These are phyloP conservation scores for Malacoraja senta DNA, from an alignment of 2,797 vertebrate genomes.

Conservation along the genomic window DNA sequence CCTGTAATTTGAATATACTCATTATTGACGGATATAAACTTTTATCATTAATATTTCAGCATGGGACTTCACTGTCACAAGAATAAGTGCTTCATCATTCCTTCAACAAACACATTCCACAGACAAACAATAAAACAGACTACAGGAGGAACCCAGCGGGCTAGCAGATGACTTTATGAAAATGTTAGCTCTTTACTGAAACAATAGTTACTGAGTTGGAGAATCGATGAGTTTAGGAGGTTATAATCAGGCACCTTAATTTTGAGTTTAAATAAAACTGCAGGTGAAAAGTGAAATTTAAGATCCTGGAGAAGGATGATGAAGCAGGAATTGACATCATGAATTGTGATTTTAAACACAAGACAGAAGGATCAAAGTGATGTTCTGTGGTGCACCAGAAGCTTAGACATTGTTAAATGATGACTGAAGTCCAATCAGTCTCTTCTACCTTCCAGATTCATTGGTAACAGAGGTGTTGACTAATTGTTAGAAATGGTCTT, in stretches of 20 bases:
- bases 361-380: too few relatives aligned
- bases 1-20: background rate
- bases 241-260: background rate
- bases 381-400: background rate
- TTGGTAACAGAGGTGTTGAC: background rate
- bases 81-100: background rate
- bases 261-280: background rate
- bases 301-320: background rate
- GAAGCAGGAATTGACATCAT: too few relatives aligned
- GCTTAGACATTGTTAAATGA: background rate
- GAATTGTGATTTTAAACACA: background rate
- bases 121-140: too few relatives aligned
- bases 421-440: background rate
- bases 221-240: background rate
- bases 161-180: background rate
- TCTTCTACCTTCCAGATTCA: too few relatives aligned
- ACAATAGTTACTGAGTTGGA: background rate
- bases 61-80: background rate
- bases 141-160: too few relatives aligned
- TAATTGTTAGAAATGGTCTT: background rate
- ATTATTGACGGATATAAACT: background rate
- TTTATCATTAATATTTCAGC: background rate
- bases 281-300: background rate
- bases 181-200: background rate
- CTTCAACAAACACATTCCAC: background rate